Base-by-base conservation (phyloP, 2,797 vertebrate species). In the Amazona finschi region DNA sequence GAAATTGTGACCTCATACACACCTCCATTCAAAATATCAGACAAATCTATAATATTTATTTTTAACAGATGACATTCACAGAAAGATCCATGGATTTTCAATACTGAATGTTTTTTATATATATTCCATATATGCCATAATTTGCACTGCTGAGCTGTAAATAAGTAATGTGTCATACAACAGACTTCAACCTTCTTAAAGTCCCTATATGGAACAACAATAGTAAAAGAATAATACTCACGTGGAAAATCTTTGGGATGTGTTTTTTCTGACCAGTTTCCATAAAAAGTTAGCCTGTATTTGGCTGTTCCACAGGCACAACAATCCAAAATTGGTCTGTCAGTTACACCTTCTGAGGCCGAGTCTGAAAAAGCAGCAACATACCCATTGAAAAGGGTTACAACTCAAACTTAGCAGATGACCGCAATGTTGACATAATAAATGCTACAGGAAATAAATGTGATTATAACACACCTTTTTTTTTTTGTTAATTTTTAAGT, bases 291-390 rank as follows among this genome's bases (percentile, higher is more conserved):
- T 91, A 99, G 97, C 83, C 99, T 98, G 97, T 99, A 99, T 94
- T 99, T 99, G 94, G 99, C 99, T 13, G 99, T 99, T 77, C 99
- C 99, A 92, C 99, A 99, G 69, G 99, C 99, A 16, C 99, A 99
- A 80, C 99, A 99, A 66, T 99, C 98, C 20, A 98, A 78, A 87
- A 98, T 98, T 0, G 98, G 98, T 71, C 97, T 98, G 38, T 98
- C 98, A 2, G 98, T 99, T 46, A 97, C 97, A 24, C 98, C 98
- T 8, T 98, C 98, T 1, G 92, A 85, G 52, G 97, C 71, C 2
- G 94, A 97, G 94, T 99, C 99, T 99, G 90, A 79, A 97, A 97
- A 89, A 77, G 36, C 69, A 89, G 27, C 8, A 89, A 70, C 93
- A 47, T 2, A 49, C 4, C 41, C 58, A 6, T 2, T 33, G 19